Conservation (phyloP, 2,113 vertebrate species). For the Sialia sialis region DNA sequence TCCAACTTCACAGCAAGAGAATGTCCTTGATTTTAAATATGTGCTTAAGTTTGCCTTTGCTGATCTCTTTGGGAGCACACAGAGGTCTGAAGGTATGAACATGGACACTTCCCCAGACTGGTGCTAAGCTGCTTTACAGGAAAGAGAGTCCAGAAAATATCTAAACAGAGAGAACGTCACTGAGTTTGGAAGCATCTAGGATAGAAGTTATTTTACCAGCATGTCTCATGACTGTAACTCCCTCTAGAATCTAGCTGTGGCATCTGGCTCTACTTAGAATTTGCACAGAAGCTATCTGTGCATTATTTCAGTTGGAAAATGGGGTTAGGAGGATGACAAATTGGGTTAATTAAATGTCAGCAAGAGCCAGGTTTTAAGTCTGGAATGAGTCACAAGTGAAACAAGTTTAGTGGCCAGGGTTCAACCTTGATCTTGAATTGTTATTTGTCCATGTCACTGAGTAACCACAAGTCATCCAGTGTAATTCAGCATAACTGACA, state of each 20-base stretch:
- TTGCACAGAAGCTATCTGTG: constrained; percentile 7
- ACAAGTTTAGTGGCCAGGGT: constrained; percentile 1
- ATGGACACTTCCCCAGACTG: not conserved
- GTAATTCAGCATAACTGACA: not conserved
- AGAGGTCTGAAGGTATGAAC: not conserved
- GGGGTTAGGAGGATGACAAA: constrained; percentile 30
- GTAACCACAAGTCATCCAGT: not conserved
- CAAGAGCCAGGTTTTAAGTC: constrained; percentile 26
- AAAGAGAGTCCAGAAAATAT: not conserved
- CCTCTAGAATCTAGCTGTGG: not conserved
- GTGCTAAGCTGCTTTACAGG: not conserved
- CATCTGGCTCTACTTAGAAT: constrained; percentile 32
- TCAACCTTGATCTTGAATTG: constrained; percentile 19
- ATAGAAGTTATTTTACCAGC: not conserved
- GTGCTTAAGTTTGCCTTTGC: not conserved
- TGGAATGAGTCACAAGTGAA: constrained; percentile 32
- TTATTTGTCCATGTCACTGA: constrained; percentile 16
- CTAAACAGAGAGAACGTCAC: not conserved
- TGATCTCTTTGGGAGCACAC: not conserved
- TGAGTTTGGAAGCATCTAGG: not conserved
- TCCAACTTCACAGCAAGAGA: not conserved
- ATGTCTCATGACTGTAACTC: not conserved
- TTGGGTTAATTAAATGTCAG: constrained; percentile 42
- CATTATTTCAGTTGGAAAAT: constrained; percentile 22
- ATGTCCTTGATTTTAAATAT: not conserved